These are phyloP conservation scores for Sisor rabdophorus DNA, from an alignment of 2,113 vertebrate species.

Conservation along the genomic window DNA sequence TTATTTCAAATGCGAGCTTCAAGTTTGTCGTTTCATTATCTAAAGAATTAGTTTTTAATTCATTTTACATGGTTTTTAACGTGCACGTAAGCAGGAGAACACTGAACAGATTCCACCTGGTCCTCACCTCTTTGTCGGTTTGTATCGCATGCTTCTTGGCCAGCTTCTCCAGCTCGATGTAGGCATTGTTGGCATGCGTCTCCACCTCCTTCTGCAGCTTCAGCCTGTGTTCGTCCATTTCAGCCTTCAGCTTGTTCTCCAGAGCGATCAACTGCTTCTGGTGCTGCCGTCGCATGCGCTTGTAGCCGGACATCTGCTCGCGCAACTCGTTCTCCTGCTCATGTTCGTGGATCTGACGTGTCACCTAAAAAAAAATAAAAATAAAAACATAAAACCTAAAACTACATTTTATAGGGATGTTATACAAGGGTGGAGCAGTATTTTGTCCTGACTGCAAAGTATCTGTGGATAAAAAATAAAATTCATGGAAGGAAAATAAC, in stretches of 20 bases:
- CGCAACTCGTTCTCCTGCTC: conserved; percentile 99
- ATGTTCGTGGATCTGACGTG: conserved; percentile 99
- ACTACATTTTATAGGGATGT: too few species aligned
- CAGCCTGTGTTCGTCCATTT: conserved; percentile 99
- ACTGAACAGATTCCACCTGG: background rate
- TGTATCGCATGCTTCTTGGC: conserved; percentile 92
- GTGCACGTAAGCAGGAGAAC: too few species aligned
- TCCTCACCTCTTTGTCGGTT: conserved; percentile 92
- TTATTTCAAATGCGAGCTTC: too few species aligned
- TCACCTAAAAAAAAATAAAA: conserved; percentile 73
- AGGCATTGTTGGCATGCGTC: conserved; percentile 98
- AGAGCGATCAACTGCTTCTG: conserved; percentile 99
- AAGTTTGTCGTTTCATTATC: too few species aligned
- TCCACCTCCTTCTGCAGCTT: conserved; percentile 99
- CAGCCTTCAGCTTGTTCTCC: conserved; percentile 99
- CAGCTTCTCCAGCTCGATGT: conserved; percentile 99
- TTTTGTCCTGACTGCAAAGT: too few species aligned
- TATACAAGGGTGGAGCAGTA: background rate
- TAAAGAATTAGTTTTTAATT: too few species aligned
- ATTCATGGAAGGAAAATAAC: too few species aligned
- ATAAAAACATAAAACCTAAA: too few species aligned
- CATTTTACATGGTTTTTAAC: background rate
- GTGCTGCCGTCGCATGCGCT: conserved; percentile 99
- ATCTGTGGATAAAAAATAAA: too few species aligned
- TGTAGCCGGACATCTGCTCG: conserved; percentile 99